Base-by-base conservation (phyloP, 2,888 invertebrate genomes). In the Drosophila antonietae region DNA sequence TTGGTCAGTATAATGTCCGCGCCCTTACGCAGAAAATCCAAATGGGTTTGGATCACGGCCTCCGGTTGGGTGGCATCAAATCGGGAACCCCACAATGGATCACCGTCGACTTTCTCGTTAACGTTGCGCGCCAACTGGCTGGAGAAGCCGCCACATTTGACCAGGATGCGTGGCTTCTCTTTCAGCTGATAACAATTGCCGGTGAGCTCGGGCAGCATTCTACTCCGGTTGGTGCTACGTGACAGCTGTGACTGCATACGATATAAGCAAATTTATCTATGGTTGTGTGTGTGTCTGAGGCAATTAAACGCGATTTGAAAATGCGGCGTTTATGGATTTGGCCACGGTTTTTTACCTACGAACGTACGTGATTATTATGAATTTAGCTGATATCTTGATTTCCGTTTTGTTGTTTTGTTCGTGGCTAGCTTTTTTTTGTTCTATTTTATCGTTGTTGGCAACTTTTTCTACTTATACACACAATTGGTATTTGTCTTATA, bases 71-170 rank as follows among this genome's bases (percentile, higher is more conserved):
- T 96, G 62, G 95, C 94, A 68, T 98, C 94, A 88, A 97, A 96
- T 60, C 96, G 94, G 1, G 97, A 96, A 80, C 97, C 97, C 98
- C 98, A 98, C 52, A 98, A 93, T 0, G 97, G 97, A 91, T 98
- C 97, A 0, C 96, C 96, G 92, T 97, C 96, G 67, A 97, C 95
- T 73, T 94, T 94, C 75, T 95, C 95, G 0, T 95, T 94, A 9
- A 96, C 95, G 91, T 96, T 95, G 69, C 94, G 95, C 8, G 95
- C 95, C 76, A 97, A 93, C 92, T 97, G 97, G 9, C 96, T 95
- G 2, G 96, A 96, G 92, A 97, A 97, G 18, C 97, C 97, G 0
- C 97, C 97, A 74, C 95, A 95, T 87, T 95, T 91, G 31, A 95
- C 93, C 70, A 94, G 92, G 9, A 95, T 88, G 59, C 92, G 73